phyloP scores from a whole-genome alignment of 2,888 invertebrate genomes.

The Rambutsinella grinnellia region DNA sequence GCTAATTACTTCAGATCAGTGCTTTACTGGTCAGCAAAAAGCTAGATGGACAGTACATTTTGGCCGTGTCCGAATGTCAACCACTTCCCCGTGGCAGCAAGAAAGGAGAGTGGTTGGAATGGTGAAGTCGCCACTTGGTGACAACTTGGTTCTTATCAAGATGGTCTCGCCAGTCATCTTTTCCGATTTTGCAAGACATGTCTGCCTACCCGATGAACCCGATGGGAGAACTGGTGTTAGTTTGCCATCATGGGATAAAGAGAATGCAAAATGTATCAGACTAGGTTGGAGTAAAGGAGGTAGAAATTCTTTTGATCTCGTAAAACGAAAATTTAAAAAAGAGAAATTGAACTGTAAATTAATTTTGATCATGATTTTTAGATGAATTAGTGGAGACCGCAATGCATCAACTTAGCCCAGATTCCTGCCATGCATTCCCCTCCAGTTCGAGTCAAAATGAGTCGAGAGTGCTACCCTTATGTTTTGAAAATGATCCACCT shows the following conservation, averaged over 20 bases:
- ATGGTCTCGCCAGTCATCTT: constrained; percentile 81
- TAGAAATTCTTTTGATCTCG: constrained; percentile 64
- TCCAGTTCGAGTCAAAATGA: constrained; percentile 27
- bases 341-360: neutral
- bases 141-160: constrained; percentile 85
- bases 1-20: constrained; percentile 89
- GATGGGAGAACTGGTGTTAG: constrained; percentile 67
- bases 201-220: constrained; percentile 80
- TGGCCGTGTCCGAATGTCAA: constrained; percentile 74
- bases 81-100: constrained; percentile 89
- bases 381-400: constrained; percentile 65
- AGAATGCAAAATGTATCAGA: constrained; percentile 76
- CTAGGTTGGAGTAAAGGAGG: constrained; percentile 89
- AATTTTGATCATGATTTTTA: too few relatives aligned
- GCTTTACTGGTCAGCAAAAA: constrained; percentile 77
- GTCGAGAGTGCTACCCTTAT: constrained; percentile 43
- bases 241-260: constrained; percentile 60
- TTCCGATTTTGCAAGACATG: constrained; percentile 87
- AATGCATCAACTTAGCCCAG: constrained; percentile 62
- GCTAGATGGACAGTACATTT: constrained; percentile 64
- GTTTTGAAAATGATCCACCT: constrained; percentile 63
- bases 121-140: constrained; percentile 89
- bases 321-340: neutral
- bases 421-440: constrained; percentile 52
- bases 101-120: constrained; percentile 80